phyloP scores from a whole-genome alignment of 1,140 invertebrate genomes.

The Aphelenchoides besseyi region DNA sequence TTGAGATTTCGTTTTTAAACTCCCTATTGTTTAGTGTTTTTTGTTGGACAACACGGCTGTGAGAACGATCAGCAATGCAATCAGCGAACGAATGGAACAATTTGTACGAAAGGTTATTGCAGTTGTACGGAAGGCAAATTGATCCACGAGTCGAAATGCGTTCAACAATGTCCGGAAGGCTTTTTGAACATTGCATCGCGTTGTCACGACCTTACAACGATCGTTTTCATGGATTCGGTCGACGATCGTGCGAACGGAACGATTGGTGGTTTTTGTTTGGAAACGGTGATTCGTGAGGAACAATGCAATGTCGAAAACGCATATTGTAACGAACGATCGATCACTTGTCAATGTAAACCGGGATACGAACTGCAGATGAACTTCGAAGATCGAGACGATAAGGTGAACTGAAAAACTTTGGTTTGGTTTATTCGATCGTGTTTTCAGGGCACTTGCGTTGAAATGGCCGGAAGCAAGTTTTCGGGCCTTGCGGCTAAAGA shows the following conservation, averaged over 20 bases:
- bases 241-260: slow-evolving; percentile 59
- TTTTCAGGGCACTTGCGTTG: slow-evolving; percentile 15
- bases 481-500: neutral
- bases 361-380: slow-evolving; percentile 58
- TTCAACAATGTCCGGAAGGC: slow-evolving; percentile 55
- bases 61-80: slow-evolving; percentile 53
- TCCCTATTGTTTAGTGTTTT: slow-evolving; percentile 52
- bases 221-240: slow-evolving; percentile 63
- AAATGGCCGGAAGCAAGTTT: slow-evolving; percentile 16
- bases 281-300: slow-evolving; percentile 55
- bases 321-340: slow-evolving; percentile 57
- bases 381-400: slow-evolving; percentile 53
- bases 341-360: slow-evolving; percentile 59
- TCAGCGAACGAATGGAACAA: slow-evolving; percentile 43
- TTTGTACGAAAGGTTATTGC: slow-evolving; percentile 52
- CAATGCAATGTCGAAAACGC: slow-evolving; percentile 54
- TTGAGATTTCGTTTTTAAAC: too few relatives aligned
- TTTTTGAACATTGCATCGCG: slow-evolving; percentile 61
- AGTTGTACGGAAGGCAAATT: slow-evolving; percentile 44
- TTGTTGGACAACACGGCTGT: slow-evolving; percentile 60
- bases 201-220: slow-evolving; percentile 61
- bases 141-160: slow-evolving; percentile 57
- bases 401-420: slow-evolving; percentile 17
- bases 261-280: slow-evolving; percentile 56
- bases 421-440: neutral